phyloP scores from a whole-genome alignment of 2,888 invertebrate genomes.

The Campoletis raptor region DNA sequence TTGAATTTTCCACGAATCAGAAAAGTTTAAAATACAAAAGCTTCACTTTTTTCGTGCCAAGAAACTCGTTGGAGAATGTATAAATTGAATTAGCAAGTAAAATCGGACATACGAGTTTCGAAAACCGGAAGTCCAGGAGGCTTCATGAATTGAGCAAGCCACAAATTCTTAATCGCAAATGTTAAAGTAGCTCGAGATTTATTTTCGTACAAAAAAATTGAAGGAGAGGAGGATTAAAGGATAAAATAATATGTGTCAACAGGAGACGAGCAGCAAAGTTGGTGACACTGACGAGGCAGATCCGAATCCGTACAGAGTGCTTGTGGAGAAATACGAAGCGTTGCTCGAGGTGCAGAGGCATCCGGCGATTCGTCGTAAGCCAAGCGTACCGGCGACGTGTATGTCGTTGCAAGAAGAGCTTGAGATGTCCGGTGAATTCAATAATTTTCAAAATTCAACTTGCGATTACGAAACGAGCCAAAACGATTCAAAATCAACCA shows the following conservation, averaged over 20 bases:
- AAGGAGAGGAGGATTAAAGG: not conserved
- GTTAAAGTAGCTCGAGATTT: not conserved
- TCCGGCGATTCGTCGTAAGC: conserved; percentile 84
- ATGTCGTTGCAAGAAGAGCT: conserved; percentile 90
- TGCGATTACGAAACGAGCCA: conserved; percentile 54
- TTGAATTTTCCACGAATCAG: not conserved
- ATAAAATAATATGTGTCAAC: conserved; percentile 55
- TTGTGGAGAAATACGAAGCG: conserved; percentile 95
- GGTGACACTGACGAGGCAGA: conserved; percentile 73
- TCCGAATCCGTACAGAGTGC: conserved; percentile 91
- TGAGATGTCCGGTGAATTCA: conserved; percentile 91
- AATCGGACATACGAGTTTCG: not conserved
- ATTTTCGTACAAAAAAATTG: not conserved
- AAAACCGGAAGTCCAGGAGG: not conserved
- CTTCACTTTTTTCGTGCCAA: not conserved
- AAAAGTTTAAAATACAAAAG: not conserved
- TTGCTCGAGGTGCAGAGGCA: conserved; percentile 91
- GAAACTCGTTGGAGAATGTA: not conserved
- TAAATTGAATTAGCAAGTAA: not conserved
- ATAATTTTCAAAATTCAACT: conserved; percentile 85
- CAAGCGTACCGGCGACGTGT: conserved; percentile 80
- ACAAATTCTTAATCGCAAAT: not conserved
- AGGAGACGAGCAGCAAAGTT: conserved; percentile 80
- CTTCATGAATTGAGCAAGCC: not conserved
- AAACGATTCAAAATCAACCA: conserved; percentile 62